Evolutionary conservation across 2,113 vertebrate genomes (phyloP), one percentile per base, ranked within the genome.

Genomic region (Cyprinodon brontotheroides): DNA sequence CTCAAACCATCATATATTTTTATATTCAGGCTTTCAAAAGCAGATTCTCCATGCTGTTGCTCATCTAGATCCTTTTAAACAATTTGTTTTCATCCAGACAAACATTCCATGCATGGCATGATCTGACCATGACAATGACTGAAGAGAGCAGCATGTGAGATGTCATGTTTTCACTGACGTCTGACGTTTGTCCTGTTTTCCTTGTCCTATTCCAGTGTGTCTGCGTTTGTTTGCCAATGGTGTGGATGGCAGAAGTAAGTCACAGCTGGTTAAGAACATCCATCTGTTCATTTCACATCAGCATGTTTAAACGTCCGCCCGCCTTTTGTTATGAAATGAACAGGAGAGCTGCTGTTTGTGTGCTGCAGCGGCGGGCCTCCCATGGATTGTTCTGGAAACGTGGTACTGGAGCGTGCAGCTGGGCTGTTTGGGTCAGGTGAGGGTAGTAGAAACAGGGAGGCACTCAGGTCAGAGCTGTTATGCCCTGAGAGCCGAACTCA

Each of bases 351-450:
- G 76, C 84, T 82, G 84, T 87, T 57, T 91, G 84, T 90, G 77
- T 65, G 2, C 69, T 68, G 71, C 81, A 76, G 87, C 87, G 77
- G 87, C 48, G 11, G 82, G 89, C 86, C 87, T 89, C 86, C 68
- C 85, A 41, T 75, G 70, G 89, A 89, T 77, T 79, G 74, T 91
- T 93, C 92, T 90, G 74, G 90, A 93, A 92, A 77, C 65, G n/a
- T 74, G 84, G 75, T 86, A 78, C 79, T 82, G 66, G 74, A 74
- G 75, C 72, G 69, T 36, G 74, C 67, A 57, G 84, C 72, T 77
- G 76, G 83, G 67, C 62, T 87, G 81, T 80, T 80, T 71, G 86
- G 84, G 83, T 89, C 89, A 91, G 89, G 90, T 86, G 81, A 85
- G 84, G 73, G 74, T 59, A 60, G 57, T 71, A 45, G 65, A 57